Conservation (phyloP, 92 coral and sea anemone genomes). For the Virgularia gustaviana region DNA sequence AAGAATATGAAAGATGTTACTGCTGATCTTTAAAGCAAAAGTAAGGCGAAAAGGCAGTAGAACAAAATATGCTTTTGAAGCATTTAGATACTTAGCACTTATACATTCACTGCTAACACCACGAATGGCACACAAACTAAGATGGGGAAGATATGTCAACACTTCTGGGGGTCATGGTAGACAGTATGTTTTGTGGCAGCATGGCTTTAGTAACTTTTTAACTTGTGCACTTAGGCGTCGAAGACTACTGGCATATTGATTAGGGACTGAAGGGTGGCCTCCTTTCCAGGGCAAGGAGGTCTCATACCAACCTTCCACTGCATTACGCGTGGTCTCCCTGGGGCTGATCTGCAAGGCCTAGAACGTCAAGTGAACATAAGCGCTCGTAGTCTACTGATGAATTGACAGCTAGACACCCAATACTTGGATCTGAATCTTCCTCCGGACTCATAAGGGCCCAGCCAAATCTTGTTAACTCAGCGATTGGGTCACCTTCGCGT, state of each 20-base stretch:
- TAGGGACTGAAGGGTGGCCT: slow-evolving; percentile 22
- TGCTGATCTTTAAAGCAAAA: too few species aligned
- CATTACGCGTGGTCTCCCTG: slow-evolving; percentile 23
- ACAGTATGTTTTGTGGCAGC: slow-evolving; percentile 22
- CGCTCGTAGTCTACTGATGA: slow-evolving; percentile 28
- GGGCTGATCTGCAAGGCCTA: slow-evolving; percentile 39
- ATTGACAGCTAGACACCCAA: slow-evolving; percentile 17
- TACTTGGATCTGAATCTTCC: slow-evolving; percentile 12
- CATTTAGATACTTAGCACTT: slow-evolving; percentile 28
- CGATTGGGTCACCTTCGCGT: slow-evolving; percentile 17
- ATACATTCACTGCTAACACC: slow-evolving; percentile 27
- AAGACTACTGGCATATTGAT: slow-evolving; percentile 23
- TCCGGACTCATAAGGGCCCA: slow-evolving; percentile 45
- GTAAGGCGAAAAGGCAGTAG: too few species aligned
- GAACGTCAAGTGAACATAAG: slow-evolving; percentile 37
- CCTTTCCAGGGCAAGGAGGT: slow-evolving; percentile 36
- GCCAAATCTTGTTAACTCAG: slow-evolving; percentile 35
- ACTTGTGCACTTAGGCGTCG: slow-evolving; percentile 33
- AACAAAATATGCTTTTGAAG: too few species aligned
- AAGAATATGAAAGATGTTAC: too few species aligned
- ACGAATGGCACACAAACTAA: slow-evolving; percentile 37
- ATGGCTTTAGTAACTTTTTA: slow-evolving; percentile 20
- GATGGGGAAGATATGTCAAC: slow-evolving; percentile 38
- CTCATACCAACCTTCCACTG: slow-evolving; percentile 36
- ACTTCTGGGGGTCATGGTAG: slow-evolving; percentile 7